These are phyloP conservation scores for Triplophysa siluroides DNA, from an alignment of 2,113 vertebrate species.

Conservation along the genomic window DNA sequence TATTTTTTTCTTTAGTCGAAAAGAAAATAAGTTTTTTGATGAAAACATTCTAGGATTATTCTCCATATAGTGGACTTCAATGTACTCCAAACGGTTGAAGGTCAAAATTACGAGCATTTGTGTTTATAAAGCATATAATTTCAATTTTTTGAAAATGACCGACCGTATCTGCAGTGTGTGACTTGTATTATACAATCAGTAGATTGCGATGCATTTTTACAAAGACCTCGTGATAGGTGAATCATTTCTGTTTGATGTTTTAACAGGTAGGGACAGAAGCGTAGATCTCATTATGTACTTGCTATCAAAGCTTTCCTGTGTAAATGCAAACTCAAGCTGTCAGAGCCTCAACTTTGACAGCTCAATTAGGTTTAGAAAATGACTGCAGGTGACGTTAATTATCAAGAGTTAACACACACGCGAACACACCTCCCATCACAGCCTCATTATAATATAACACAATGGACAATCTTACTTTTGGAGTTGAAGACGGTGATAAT, in stretches of 20 bases:
- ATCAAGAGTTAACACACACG: constrained; percentile 49
- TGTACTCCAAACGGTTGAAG: too few species aligned
- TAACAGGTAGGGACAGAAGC: constrained; percentile 38
- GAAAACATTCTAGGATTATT: too few species aligned
- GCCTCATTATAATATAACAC: constrained; percentile 11
- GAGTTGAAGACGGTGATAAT: not conserved
- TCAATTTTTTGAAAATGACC: too few species aligned
- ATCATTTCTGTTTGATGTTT: constrained; percentile 38
- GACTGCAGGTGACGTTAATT: constrained; percentile 50
- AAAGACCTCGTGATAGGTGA: constrained; percentile 14
- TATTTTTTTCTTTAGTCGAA: too few species aligned
- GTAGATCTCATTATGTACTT: constrained; percentile 35
- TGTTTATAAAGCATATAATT: too few species aligned
- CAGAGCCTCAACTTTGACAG: constrained; percentile 44
- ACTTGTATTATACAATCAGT: constrained; percentile 32
- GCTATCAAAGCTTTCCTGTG: constrained; percentile 48
- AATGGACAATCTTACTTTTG: constrained; percentile 7
- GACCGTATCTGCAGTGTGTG: too few species aligned
- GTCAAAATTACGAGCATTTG: too few species aligned
- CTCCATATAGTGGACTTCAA: too few species aligned
- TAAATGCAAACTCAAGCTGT: constrained; percentile 31
- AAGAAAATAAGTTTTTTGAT: too few species aligned
- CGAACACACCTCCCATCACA: constrained; percentile 13
- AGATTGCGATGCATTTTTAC: constrained; percentile 9
- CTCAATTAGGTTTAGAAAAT: constrained; percentile 49